These are phyloP conservation scores for Germaria angustata DNA, from an alignment of 2,888 invertebrate species.

Conservation along the genomic window DNA sequence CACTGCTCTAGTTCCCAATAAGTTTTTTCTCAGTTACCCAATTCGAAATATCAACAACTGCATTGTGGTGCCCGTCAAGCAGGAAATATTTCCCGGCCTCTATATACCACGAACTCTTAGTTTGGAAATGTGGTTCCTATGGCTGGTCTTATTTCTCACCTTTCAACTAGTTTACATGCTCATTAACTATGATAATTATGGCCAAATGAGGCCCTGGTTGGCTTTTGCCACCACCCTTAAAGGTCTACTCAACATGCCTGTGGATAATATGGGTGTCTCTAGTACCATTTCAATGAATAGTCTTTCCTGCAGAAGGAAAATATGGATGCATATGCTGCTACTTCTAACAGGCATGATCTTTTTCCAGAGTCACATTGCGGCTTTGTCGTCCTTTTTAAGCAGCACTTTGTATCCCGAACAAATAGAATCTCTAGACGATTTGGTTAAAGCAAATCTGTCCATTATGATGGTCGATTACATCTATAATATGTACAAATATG, in stretches of 20 bases:
- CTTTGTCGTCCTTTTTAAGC: constrained; percentile 68
- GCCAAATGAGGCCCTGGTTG: constrained; percentile 34
- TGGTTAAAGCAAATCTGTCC: constrained; percentile 58
- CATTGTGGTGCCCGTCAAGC: constrained; percentile 67
- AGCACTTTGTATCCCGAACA: constrained; percentile 67
- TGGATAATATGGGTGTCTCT: neutral
- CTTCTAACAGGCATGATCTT: constrained; percentile 64
- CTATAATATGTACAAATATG: constrained; percentile 51
- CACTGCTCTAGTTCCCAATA: constrained; percentile 54
- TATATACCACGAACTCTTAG: constrained; percentile 67
- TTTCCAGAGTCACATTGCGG: constrained; percentile 50
- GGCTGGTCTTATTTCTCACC: constrained; percentile 54
- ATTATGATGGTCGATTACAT: constrained; percentile 66
- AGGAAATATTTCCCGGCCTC: constrained; percentile 66
- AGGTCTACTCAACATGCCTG: constrained; percentile 62
- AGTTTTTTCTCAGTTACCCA: constrained; percentile 67
- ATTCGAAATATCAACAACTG: constrained; percentile 69
- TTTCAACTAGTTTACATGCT: constrained; percentile 60
- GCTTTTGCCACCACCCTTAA: constrained; percentile 49
- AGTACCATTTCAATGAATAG: neutral
- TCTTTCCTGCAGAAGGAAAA: neutral
- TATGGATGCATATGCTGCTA: constrained; percentile 47
- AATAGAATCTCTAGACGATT: constrained; percentile 67
- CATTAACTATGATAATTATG: constrained; percentile 54
- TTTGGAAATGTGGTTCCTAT: constrained; percentile 59